These are phyloP conservation scores for Macrobrachium nipponense DNA, from an alignment of 1,140 invertebrate genomes.

Conservation along the genomic window DNA sequence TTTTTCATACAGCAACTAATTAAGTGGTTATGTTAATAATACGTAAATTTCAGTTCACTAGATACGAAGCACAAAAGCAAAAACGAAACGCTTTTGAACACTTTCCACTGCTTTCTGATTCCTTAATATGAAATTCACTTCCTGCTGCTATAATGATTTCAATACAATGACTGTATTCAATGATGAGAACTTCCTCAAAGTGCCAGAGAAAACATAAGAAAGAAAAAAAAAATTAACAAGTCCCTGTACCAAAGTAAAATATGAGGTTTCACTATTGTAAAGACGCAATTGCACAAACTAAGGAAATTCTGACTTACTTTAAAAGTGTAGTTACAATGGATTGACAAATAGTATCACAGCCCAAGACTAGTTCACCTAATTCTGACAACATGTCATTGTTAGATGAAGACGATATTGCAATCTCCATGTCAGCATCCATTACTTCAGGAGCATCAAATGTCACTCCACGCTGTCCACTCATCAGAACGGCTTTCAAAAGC, in stretches of 20 bases:
- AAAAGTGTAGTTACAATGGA: constrained; percentile 67
- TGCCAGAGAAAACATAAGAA: neutral
- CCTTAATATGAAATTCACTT: too few relatives aligned
- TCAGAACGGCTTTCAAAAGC: constrained; percentile 65
- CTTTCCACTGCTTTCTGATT: too few relatives aligned
- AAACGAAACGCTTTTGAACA: too few relatives aligned
- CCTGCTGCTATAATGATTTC: too few relatives aligned
- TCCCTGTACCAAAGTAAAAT: neutral
- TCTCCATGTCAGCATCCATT: constrained; percentile 75
- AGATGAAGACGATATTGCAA: constrained; percentile 73
- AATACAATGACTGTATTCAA: too few relatives aligned
- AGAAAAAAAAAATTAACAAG: neutral
- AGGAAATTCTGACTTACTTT: constrained; percentile 37
- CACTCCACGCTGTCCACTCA: constrained; percentile 52
- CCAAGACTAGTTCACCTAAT: constrained; percentile 77
- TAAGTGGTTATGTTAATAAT: too few relatives aligned
- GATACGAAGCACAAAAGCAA: too few relatives aligned
- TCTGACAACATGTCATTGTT: constrained; percentile 76
- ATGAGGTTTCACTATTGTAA: neutral
- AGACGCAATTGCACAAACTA: neutral
- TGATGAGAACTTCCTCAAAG: too few relatives aligned
- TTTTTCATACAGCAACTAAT: too few relatives aligned
- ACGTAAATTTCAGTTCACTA: too few relatives aligned
- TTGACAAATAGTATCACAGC: constrained; percentile 76
- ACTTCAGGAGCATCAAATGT: constrained; percentile 73